Conservation (phyloP, 2,888 invertebrate species). For the Silvanus unidentatus region DNA sequence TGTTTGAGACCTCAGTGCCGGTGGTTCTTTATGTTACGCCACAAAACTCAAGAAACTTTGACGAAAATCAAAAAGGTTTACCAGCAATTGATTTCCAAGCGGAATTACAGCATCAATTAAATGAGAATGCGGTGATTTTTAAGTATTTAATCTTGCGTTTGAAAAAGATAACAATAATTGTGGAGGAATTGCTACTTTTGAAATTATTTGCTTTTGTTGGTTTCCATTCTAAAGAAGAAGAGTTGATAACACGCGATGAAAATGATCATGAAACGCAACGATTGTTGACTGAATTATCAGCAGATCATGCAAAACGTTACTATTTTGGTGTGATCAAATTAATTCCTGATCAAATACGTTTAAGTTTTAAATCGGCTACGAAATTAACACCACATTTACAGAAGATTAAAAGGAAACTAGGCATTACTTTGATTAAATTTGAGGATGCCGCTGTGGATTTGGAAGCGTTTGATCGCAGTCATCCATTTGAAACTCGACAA, state of each 20-base stretch:
- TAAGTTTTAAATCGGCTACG: conserved; percentile 84
- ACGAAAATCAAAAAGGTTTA: conserved; percentile 48
- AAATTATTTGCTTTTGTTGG: conserved; percentile 63
- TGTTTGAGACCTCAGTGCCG: conserved; percentile 78
- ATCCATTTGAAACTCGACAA: conserved; percentile 87
- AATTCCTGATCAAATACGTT: conserved; percentile 60
- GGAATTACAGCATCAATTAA: conserved; percentile 62
- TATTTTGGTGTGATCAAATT: conserved; percentile 44
- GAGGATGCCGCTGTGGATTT: conserved; percentile 94
- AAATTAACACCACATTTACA: conserved; percentile 73
- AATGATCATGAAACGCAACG: conserved; percentile 75
- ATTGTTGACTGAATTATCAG: conserved; percentile 72
- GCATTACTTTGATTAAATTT: conserved; percentile 87
- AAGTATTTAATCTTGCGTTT: conserved; percentile 76
- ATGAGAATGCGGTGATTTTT: conserved; percentile 75
- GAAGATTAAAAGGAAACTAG: conserved; percentile 76
- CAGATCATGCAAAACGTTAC: conserved; percentile 67
- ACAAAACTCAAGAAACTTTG: conserved; percentile 46
- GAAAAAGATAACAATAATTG: conserved; percentile 74
- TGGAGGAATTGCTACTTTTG: conserved; percentile 81
- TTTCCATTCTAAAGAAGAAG: conserved; percentile 49
- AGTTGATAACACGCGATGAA: conserved; percentile 56
- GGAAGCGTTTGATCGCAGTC: conserved; percentile 77
- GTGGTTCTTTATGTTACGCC: conserved; percentile 72
- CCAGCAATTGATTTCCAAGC: conserved; percentile 76